Evolutionary conservation across 2,113 vertebrate genomes (phyloP).

Genomic region (Hippolais icterina): DNA sequence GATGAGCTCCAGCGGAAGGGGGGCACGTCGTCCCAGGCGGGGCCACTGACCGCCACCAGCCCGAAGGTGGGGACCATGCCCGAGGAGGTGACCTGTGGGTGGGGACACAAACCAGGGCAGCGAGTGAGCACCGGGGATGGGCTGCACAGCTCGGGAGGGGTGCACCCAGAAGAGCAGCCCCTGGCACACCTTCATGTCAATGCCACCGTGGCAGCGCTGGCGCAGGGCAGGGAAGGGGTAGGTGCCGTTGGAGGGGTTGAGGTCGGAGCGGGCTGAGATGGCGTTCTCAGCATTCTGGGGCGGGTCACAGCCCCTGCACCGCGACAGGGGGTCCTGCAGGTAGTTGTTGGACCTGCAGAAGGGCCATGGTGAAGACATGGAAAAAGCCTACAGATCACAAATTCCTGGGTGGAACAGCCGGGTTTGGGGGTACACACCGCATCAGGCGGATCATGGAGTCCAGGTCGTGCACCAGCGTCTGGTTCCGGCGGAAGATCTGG

Average conservation of each 20-base stretch:
- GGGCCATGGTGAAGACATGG: rapidly evolving
- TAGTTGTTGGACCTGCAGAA: constrained; percentile 88
- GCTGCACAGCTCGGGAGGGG: not conserved
- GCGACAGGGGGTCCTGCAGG: constrained; percentile 84
- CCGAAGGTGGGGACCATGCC: constrained; percentile 74
- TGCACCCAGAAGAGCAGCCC: not conserved
- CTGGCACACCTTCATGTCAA: constrained; percentile 87
- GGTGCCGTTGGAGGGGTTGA: constrained; percentile 89
- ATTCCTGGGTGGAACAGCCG: rapidly evolving
- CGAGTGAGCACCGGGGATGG: rapidly evolving
- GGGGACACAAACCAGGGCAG: not conserved
- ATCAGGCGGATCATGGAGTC: constrained; percentile 90
- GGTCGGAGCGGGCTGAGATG: constrained; percentile 90
- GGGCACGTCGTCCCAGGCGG: constrained; percentile 88
- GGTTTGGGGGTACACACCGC: constrained; percentile 74
- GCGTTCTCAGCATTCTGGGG: constrained; percentile 86
- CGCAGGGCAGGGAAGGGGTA: constrained; percentile 89
- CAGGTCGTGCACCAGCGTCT: constrained; percentile 82
- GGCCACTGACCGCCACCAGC: constrained; percentile 85
- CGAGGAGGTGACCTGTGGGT: constrained; percentile 82
- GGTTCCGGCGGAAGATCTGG: constrained; percentile 90
- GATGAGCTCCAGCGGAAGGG: constrained; percentile 91
- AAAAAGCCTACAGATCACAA: rapidly evolving
- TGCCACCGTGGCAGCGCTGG: constrained; percentile 90
- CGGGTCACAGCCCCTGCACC: constrained; percentile 80